Conservation (phyloP, 2,888 invertebrate species). For the Chymomyza fuscimana region DNA sequence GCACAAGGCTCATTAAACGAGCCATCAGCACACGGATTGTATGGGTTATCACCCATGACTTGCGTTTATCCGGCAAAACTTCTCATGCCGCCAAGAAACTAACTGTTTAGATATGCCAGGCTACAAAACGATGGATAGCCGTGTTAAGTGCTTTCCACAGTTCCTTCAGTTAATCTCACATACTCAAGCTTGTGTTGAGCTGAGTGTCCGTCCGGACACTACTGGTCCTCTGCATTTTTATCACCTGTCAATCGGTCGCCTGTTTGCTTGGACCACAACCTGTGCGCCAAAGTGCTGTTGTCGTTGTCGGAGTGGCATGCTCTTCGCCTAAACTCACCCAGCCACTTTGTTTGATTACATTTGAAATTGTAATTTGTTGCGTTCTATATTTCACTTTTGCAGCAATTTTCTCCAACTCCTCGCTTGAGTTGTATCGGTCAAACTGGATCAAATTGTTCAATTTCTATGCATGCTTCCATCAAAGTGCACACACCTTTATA, state of each 20-base stretch:
- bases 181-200: conserved; percentile 33
- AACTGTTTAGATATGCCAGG: conserved; percentile 2
- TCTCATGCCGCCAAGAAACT: background rate
- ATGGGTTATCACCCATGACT: conserved; percentile 28
- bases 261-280: conserved; percentile 54
- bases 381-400: conserved; percentile 46
- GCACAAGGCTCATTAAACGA: conserved; percentile 54
- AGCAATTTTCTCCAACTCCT: conserved; percentile 6
- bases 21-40: conserved; percentile 4
- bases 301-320: conserved; percentile 14
- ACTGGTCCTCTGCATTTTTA: conserved; percentile 55
- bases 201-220: background rate
- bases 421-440: conserved; percentile 58
- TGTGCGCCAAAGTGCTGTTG: conserved; percentile 19
- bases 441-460: conserved; percentile 65
- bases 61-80: conserved; percentile 21
- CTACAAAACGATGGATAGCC: conserved; percentile 69
- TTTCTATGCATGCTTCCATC: conserved; percentile 26
- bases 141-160: conserved; percentile 74
- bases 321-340: background rate
- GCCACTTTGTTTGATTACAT: conserved; percentile 79
- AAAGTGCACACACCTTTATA: conserved; percentile 29
- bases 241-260: conserved; percentile 63
- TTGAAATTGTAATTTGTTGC: conserved; percentile 79
- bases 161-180: conserved; percentile 68